Evolutionary conservation across 2,113 vertebrate species (phyloP), one percentile per base, ranked within the genome.

Genomic region (Lethenteron camtschaticum): DNA sequence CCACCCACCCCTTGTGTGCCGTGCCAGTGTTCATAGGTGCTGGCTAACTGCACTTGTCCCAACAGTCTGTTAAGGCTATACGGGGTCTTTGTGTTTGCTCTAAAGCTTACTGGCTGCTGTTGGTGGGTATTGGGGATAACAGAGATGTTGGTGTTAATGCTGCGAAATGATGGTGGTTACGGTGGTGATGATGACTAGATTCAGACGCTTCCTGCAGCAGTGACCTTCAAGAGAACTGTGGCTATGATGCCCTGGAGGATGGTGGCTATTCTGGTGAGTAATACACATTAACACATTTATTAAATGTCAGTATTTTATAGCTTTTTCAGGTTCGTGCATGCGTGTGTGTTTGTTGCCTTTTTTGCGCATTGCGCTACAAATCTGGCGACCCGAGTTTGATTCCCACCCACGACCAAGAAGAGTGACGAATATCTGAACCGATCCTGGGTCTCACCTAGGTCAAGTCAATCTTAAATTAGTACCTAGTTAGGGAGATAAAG

Each of bases 181-280:
- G 41, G 41, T 41, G 41, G 41, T 41, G 41, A 41, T 41, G 41
- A 41, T 41, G 41, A 41, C 41, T 41, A 41, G 41, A 41, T 41
- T 41, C 41, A 41, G 41, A 41, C 41, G 41, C 41, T 41, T 41
- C 41, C 41, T 41, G 41, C 41, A 96, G 86, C 78, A 95, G 87
- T 58, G 88, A 87, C 10, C 94, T 91, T 69, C 89, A 89, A 6
- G 78, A 88, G 76, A 82, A 83, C 74, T 90, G 86, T 80, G 91
- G 84, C 76, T 99, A 88, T 0, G 94, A 96, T 70, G 85, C 83
- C 57, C 77, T 99, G 13, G 94, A 96, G 79, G 94, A 88, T 56
- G 90, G 90, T 75, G 81, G 79, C 74, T 96, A 83, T 77, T 80
- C 87, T 80, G 90, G 94, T 94, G 77, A 74, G 16, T 9, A 2